phyloP scores from a whole-genome alignment of 2,888 invertebrate species.

The Zygogramma bicolorata region DNA sequence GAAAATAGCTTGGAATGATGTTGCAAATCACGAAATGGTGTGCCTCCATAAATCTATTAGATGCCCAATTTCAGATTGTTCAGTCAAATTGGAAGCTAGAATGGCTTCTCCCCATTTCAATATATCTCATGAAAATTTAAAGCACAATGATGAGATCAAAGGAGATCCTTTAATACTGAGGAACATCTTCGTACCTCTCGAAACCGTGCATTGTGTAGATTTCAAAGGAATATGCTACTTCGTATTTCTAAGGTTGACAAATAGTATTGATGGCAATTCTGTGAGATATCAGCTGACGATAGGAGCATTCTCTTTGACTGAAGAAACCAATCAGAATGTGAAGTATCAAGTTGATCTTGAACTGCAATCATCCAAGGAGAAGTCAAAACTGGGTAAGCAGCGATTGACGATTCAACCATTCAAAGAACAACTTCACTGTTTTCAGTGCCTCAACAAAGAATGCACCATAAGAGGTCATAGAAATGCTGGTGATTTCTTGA shows the following conservation, averaged over 20 bases:
- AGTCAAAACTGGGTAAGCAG: not conserved
- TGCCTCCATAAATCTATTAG: not conserved
- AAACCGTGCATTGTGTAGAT: not conserved
- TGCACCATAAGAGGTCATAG: not conserved
- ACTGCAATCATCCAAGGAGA: not conserved
- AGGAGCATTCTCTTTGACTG: not conserved
- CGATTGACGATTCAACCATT: not conserved
- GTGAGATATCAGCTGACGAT: not conserved
- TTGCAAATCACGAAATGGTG: not conserved
- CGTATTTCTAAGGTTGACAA: not conserved
- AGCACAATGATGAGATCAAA: not conserved
- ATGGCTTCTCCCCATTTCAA: conserved; percentile 3
- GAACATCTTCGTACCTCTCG: not conserved
- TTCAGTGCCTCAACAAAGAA: not conserved
- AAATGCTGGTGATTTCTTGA: conserved; percentile 1
- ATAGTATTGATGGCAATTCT: not conserved
- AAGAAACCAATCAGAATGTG: not conserved
- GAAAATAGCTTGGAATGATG: not conserved
- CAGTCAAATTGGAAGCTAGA: conserved; percentile 1
- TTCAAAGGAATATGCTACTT: not conserved
- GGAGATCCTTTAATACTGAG: not conserved
- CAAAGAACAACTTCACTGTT: not conserved
- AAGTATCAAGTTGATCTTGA: not conserved
- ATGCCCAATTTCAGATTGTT: not conserved
- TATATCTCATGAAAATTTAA: not conserved